Percentiles rank a stretch among this genome's conserved stretches.
These are phyloP conservation scores for Datnioides undecimradiatus DNA, from an alignment of 2,113 vertebrate genomes.

Conservation along the genomic window DNA sequence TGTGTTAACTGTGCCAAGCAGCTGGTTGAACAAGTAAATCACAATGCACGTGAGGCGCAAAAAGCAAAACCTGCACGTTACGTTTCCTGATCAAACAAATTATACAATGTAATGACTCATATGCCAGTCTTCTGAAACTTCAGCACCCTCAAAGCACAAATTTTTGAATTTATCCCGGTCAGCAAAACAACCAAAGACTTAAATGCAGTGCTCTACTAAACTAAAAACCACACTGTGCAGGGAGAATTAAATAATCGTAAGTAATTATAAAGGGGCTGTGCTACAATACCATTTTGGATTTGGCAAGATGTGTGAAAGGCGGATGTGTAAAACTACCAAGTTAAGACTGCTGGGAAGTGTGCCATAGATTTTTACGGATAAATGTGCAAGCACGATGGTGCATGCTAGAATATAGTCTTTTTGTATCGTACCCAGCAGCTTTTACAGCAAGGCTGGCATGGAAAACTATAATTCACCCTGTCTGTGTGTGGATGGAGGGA, in stretches of 20 bases:
- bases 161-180: neutral
- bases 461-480: conserved; percentile 26
- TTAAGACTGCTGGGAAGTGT: neutral
- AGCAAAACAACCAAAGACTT: neutral
- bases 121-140: neutral
- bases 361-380: conserved; percentile 18
- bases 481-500: conserved; percentile 42
- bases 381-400: neutral
- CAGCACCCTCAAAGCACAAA: neutral
- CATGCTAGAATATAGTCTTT: conserved; percentile 4
- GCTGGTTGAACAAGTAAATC: neutral
- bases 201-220: conserved; percentile 22
- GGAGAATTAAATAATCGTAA: neutral
- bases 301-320: neutral
- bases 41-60: neutral
- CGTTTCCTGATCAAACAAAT: neutral
- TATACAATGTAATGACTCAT: neutral
- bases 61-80: neutral
- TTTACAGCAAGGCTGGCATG: conserved; percentile 12
- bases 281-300: neutral
- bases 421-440: conserved; percentile 5
- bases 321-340: conserved; percentile 15
- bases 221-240: neutral
- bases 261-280: neutral
- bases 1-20: neutral